These are phyloP conservation scores for Enhydra lutris DNA, from an alignment of 2,113 vertebrate species.

Conservation along the genomic window DNA sequence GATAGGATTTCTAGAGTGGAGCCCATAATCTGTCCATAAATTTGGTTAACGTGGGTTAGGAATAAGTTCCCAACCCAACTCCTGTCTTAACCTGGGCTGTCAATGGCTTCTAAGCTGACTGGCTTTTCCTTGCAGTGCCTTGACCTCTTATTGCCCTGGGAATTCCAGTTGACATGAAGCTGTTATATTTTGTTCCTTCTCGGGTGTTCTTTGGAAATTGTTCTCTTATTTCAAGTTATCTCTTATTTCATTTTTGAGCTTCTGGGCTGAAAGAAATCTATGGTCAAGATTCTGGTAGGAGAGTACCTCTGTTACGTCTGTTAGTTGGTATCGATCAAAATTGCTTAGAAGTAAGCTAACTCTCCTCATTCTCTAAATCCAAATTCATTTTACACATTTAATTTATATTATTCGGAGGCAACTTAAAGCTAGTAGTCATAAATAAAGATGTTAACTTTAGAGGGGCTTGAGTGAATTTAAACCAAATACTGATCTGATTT, in stretches of 20 bases:
- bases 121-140: neutral
- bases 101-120: neutral
- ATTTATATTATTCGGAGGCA: neutral
- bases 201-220: neutral
- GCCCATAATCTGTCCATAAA: neutral
- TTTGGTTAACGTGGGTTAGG: neutral
- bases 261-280: neutral
- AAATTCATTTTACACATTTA: neutral
- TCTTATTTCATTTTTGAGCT: slow-evolving; percentile 12
- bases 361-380: neutral
- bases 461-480: neutral
- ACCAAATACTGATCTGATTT: neutral
- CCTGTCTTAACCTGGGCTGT: neutral
- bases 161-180: neutral
- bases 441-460: neutral
- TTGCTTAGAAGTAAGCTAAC: neutral
- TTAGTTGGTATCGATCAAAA: neutral
- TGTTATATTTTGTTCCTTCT: neutral
- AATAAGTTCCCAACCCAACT: neutral
- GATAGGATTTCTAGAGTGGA: neutral
- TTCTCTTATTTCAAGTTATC: neutral
- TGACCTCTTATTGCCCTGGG: neutral
- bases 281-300: neutral
- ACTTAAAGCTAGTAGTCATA: neutral
- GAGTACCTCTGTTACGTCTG: neutral